phyloP scores from a whole-genome alignment of 2,888 invertebrate genomes.

The Stenotaenia linearis region DNA sequence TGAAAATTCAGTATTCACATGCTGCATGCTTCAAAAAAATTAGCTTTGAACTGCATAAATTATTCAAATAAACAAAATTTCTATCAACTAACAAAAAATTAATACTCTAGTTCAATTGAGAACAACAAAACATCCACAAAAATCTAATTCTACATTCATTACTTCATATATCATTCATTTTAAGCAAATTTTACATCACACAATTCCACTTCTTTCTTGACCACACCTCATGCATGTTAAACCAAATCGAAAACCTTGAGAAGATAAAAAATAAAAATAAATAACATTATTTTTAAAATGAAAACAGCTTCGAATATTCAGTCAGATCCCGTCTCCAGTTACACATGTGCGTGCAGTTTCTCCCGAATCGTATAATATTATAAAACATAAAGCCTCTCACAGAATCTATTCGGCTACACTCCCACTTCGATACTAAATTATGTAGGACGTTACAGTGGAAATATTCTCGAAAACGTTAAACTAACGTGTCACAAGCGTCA shows the following conservation, averaged over 20 bases:
- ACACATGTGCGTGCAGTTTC: not conserved
- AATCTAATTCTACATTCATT: too few relatives aligned
- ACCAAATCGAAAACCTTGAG: not conserved
- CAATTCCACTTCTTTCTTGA: not conserved
- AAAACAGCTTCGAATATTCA: not conserved
- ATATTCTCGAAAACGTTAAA: not conserved
- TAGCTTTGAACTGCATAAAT: too few relatives aligned
- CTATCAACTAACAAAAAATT: too few relatives aligned
- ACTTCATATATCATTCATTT: not conserved
- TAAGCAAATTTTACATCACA: not conserved
- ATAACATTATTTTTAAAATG: not conserved
- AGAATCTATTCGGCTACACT: not conserved
- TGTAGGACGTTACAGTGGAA: not conserved
- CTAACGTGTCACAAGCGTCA: not conserved
- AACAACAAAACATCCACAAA: too few relatives aligned
- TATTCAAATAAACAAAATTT: too few relatives aligned
- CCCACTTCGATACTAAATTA: conserved; percentile 5
- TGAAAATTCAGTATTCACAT: too few relatives aligned
- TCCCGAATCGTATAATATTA: not conserved
- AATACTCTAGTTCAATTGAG: too few relatives aligned
- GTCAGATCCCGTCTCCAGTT: not conserved
- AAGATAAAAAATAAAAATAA: not conserved
- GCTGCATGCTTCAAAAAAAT: too few relatives aligned
- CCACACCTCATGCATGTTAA: not conserved
- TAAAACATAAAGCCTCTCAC: not conserved